Evolutionary conservation across 1,140 invertebrate genomes (phyloP).

Genomic region (Laupala kohalensis): DNA sequence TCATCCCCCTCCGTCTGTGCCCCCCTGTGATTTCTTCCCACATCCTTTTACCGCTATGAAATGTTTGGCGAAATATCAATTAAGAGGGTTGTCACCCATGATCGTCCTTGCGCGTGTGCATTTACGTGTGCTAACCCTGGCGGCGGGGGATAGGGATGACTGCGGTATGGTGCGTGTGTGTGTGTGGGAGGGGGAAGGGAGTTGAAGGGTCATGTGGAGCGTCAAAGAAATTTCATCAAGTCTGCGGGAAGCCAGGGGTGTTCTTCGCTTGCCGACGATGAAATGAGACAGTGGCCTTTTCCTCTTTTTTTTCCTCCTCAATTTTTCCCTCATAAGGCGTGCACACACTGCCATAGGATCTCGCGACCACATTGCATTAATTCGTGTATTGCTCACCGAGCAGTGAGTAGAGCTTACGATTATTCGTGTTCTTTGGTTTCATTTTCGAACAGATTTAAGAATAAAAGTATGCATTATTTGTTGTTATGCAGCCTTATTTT

Average conservation of each 20-base stretch:
- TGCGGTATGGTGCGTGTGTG: too few species aligned
- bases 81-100: slow-evolving; percentile 9
- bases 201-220: too few species aligned
- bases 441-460: too few species aligned
- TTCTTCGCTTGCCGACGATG: background rate
- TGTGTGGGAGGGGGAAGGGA: too few species aligned
- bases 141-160: too few species aligned
- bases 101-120: background rate
- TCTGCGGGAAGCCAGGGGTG: background rate
- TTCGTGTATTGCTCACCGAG: too few species aligned
- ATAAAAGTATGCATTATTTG: too few species aligned
- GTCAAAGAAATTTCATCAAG: slow-evolving; percentile 10
- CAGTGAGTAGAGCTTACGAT: too few species aligned
- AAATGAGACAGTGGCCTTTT: background rate
- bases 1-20: background rate
- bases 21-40: background rate
- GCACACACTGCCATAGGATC: too few species aligned
- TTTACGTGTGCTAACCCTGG: background rate
- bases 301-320: background rate
- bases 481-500: too few species aligned
- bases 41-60: slow-evolving; percentile 11
- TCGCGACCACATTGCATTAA: too few species aligned
- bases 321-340: background rate
- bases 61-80: slow-evolving; percentile 16
- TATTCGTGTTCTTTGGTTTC: too few species aligned